Conservation (phyloP, 2,797 vertebrate genomes). For the Delichon dasypus region DNA sequence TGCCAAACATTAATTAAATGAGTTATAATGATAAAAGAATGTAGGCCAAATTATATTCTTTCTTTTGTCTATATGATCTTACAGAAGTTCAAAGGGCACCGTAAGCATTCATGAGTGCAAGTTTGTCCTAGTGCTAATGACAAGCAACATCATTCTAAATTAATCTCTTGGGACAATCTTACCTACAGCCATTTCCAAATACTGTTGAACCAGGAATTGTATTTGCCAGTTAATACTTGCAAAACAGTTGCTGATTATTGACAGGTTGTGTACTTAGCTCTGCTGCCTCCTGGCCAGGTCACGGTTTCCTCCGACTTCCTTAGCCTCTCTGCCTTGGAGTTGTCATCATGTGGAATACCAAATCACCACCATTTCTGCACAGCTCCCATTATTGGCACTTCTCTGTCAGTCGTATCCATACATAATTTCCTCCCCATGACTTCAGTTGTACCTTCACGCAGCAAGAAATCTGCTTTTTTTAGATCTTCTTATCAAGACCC, state of each 20-base stretch:
- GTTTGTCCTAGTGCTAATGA: neutral
- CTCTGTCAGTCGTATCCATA: neutral
- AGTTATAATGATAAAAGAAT: neutral
- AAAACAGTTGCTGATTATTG: neutral
- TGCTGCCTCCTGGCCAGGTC: neutral
- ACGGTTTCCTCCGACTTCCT: neutral
- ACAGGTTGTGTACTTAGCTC: neutral
- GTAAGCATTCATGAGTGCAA: neutral
- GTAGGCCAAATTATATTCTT: neutral
- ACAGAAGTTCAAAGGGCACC: neutral
- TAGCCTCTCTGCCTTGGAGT: neutral
- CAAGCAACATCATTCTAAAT: neutral
- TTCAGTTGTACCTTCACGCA: neutral
- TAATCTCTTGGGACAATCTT: neutral
- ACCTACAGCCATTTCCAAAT: neutral
- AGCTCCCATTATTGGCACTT: neutral
- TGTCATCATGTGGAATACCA: neutral
- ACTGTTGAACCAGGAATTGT: neutral
- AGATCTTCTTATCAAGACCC: neutral
- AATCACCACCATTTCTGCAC: neutral
- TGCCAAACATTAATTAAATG: neutral
- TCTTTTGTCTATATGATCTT: neutral
- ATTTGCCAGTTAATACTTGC: neutral
- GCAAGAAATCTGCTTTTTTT: neutral
- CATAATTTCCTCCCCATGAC: neutral